Evolutionary conservation across 2,888 invertebrate species (phyloP).

Genomic region (Thumatha senex): DNA sequence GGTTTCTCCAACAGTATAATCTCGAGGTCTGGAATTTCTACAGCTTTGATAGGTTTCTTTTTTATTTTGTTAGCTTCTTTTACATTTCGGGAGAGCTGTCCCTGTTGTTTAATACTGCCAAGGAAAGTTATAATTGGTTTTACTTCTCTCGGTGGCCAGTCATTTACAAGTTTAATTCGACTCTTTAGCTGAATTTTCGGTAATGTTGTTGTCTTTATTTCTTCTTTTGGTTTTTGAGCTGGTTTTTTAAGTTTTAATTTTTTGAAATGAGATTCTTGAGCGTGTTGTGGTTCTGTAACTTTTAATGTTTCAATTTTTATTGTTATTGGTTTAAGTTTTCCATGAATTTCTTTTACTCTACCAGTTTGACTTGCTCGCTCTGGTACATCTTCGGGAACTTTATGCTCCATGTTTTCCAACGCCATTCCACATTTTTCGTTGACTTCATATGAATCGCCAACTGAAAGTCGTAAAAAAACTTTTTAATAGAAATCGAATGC

Average conservation of each 20-base stretch:
- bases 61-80: slow-evolving; percentile 86
- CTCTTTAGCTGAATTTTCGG: slow-evolving; percentile 89
- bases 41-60: slow-evolving; percentile 81
- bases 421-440: slow-evolving; percentile 57
- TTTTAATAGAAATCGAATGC: background rate
- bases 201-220: slow-evolving; percentile 62
- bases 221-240: slow-evolving; percentile 73
- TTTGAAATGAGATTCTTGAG: slow-evolving; percentile 83
- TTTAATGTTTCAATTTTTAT: slow-evolving; percentile 85
- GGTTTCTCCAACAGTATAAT: slow-evolving; percentile 79
- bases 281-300: slow-evolving; percentile 84
- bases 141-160: slow-evolving; percentile 85
- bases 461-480: slow-evolving; percentile 3
- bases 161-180: slow-evolving; percentile 84
- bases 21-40: slow-evolving; percentile 77
- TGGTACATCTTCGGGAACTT: slow-evolving; percentile 18
- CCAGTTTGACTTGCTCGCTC: background rate
- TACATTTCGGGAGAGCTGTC: slow-evolving; percentile 87
- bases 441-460: slow-evolving; percentile 37
- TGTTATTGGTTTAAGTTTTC: slow-evolving; percentile 60
- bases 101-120: slow-evolving; percentile 83
- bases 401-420: slow-evolving; percentile 62
- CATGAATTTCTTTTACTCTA: slow-evolving; percentile 25
- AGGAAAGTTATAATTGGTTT: slow-evolving; percentile 79
- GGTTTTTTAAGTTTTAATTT: slow-evolving; percentile 87